phyloP scores from a whole-genome alignment of 2,113 vertebrate species.

The Nanorana parkeri region DNA sequence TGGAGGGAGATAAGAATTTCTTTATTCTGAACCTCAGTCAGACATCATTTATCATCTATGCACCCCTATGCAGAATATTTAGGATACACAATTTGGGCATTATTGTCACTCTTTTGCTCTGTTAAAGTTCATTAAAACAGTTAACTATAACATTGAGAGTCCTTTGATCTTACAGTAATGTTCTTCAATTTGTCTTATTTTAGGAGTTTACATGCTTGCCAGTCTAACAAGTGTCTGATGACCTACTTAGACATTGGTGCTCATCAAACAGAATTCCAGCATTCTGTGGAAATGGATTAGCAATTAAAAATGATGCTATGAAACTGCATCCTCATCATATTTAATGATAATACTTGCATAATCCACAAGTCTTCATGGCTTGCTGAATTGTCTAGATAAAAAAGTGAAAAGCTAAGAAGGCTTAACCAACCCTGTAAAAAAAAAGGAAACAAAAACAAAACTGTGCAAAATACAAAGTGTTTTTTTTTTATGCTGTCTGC shows the following conservation, averaged over 20 bases:
- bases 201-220: constrained; percentile 11
- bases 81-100: not conserved
- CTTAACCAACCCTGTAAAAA: no score
- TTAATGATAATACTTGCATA: not conserved
- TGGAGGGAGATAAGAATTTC: not conserved
- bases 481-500: no score
- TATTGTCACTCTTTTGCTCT: constrained; percentile 15
- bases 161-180: constrained; percentile 22
- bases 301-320: constrained; percentile 6
- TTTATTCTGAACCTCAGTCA: no score
- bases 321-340: not conserved
- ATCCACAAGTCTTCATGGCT: not conserved
- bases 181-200: constrained; percentile 37
- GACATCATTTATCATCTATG: no score
- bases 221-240: not conserved
- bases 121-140: not conserved
- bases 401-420: no score
- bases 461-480: no score
- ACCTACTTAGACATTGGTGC: constrained; percentile 21
- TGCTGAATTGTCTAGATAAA: no score
- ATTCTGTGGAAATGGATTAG: not conserved
- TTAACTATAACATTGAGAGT: not conserved
- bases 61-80: no score
- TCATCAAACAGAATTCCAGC: not conserved
- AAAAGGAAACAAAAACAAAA: no score